Percentiles rank a stretch among this genome's conserved stretches.
Evolutionary conservation across 2,888 invertebrate species (phyloP).

Genomic region (Anthophora plumipes): DNA sequence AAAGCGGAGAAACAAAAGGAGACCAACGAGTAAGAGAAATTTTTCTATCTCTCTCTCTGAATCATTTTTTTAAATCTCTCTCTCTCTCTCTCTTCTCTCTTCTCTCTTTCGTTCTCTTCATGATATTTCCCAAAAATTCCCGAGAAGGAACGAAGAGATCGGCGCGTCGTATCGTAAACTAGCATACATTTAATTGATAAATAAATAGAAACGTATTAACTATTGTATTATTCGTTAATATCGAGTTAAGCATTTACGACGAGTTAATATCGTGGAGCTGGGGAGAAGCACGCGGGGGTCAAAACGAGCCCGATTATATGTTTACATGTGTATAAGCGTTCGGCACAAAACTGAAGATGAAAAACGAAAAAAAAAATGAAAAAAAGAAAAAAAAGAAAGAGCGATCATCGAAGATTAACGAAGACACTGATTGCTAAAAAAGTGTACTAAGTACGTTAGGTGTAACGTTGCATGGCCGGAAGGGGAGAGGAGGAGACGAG

Average conservation of each 20-base stretch:
- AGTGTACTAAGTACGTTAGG: conserved; percentile 14
- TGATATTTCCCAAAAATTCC: conserved; percentile 9
- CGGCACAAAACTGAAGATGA: conserved; percentile 6
- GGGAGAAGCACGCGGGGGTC: conserved; percentile 10
- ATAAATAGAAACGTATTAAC: conserved; percentile 58
- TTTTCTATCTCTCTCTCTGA: neutral
- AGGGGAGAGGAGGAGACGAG: conserved; percentile 18
- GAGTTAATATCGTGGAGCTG: conserved; percentile 40
- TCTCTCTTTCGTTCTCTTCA: conserved; percentile 26
- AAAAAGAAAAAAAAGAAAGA: conserved; percentile 1
- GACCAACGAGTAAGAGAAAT: neutral
- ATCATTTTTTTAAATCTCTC: neutral
- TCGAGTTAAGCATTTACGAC: conserved; percentile 60
- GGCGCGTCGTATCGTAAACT: conserved; percentile 44
- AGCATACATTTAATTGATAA: conserved; percentile 60
- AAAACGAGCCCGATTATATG: conserved; percentile 7
- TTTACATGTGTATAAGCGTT: neutral
- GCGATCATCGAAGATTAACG: conserved; percentile 32
- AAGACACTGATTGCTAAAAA: conserved; percentile 9
- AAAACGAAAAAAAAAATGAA: neutral
- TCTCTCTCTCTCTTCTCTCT: conserved; percentile 9
- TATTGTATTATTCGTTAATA: conserved; percentile 59
- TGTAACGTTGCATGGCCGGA: conserved; percentile 32
- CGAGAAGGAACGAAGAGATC: conserved; percentile 22
- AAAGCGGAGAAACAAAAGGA: neutral